A percentile compares a stretch with the other conserved stretches of the same genome.
These are phyloP conservation scores for Cydia strobilella DNA, from an alignment of 1,140 invertebrate species.

Conservation along the genomic window DNA sequence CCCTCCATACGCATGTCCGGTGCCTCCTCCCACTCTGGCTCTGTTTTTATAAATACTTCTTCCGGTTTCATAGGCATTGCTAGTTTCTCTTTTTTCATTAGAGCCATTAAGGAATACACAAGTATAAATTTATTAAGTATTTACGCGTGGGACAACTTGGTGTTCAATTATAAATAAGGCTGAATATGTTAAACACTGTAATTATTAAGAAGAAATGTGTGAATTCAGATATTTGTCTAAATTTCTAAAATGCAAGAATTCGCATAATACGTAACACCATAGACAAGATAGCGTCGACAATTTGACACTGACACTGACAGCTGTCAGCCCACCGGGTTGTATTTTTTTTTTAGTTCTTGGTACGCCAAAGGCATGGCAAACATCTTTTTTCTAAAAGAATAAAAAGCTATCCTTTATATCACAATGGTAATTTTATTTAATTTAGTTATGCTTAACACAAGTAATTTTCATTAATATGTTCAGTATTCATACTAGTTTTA, in stretches of 20 bases:
- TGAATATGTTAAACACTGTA: not conserved
- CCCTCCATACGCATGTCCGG: not conserved
- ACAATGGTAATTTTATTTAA: no score
- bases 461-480: no score
- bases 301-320: not conserved
- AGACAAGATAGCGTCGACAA: not conserved
- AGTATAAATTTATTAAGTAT: not conserved
- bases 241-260: not conserved
- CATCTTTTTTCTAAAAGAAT: no score
- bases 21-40: conserved; percentile 3
- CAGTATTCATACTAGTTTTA: no score
- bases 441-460: no score
- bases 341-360: no score
- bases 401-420: no score
- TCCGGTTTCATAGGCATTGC: not conserved
- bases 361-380: no score
- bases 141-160: not conserved
- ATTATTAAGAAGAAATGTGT: not conserved
- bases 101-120: not conserved
- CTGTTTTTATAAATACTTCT: not conserved
- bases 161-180: not conserved
- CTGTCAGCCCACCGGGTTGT: not conserved
- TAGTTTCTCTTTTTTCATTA: not conserved
- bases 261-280: not conserved
- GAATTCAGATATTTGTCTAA: not conserved